A percentile compares a stretch with the other conserved stretches of the same genome.
Evolutionary conservation across 2,888 invertebrate genomes (phyloP).

Genomic region (Lithophane semibrunnea): DNA sequence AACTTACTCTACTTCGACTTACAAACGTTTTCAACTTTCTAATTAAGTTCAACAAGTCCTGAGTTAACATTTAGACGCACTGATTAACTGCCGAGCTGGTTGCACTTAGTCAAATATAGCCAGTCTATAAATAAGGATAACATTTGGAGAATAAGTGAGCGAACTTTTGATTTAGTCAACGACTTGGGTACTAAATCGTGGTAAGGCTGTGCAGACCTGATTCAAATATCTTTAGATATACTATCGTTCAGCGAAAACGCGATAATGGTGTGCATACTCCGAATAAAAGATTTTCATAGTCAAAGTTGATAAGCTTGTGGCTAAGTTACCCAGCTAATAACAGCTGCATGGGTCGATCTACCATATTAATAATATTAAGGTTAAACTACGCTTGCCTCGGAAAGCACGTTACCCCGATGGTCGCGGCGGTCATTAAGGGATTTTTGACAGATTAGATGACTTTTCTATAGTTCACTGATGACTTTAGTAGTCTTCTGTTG

Average conservation of each 20-base stretch:
- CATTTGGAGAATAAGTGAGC: slow-evolving; percentile 50
- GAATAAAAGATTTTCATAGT: background rate
- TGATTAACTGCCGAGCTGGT: slow-evolving; percentile 81
- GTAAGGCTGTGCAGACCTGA: background rate
- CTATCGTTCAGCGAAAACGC: background rate
- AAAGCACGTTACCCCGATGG: no score
- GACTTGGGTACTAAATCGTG: slow-evolving; percentile 23
- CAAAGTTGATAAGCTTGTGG: background rate
- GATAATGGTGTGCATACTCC: background rate
- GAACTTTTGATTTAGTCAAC: slow-evolving; percentile 38
- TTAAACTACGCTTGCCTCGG: no score
- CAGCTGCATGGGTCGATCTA: no score
- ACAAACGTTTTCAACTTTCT: slow-evolving; percentile 83
- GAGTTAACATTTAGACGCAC: slow-evolving; percentile 85
- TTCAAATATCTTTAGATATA: background rate
- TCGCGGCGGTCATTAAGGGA: no score
- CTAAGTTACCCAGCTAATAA: no score
- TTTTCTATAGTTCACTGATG: background rate
- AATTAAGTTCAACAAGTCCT: slow-evolving; percentile 86
- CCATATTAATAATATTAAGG: no score
- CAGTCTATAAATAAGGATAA: slow-evolving; percentile 60
- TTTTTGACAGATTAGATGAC: no score
- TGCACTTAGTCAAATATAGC: slow-evolving; percentile 69
- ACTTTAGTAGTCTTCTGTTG: background rate
- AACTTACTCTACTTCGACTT: slow-evolving; percentile 72